phyloP scores from a whole-genome alignment of 2,113 vertebrate genomes.

The Strigops habroptila region DNA sequence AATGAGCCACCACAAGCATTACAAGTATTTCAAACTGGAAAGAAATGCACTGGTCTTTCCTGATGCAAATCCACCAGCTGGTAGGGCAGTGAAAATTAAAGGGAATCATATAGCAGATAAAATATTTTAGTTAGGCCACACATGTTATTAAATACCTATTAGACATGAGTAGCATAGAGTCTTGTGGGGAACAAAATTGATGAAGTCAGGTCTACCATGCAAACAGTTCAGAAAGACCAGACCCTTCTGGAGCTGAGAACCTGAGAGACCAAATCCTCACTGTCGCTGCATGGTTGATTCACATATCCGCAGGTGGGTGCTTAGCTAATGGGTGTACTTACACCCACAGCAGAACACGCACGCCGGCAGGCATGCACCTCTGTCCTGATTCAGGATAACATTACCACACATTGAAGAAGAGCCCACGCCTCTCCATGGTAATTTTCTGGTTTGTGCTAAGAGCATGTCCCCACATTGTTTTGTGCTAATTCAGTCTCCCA shows the following conservation, averaged over 20 bases:
- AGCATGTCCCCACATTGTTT: neutral
- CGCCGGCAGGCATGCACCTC: neutral
- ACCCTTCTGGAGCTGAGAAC: neutral
- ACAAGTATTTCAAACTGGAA: neutral
- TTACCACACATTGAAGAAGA: neutral
- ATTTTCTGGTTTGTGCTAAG: neutral
- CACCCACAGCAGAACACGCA: neutral
- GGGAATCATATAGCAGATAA: neutral
- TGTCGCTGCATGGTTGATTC: neutral
- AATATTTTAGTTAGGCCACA: neutral
- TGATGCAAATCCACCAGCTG: neutral
- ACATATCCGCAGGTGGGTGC: neutral
- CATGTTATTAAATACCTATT: neutral
- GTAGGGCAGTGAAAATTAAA: neutral
- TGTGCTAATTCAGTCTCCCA: neutral
- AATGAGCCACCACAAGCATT: conserved; percentile 3
- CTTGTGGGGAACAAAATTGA: neutral
- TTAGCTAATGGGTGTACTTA: neutral
- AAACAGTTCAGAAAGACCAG: neutral
- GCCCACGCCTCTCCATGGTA: accelerated
- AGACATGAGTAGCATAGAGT: neutral
- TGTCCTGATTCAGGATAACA: neutral
- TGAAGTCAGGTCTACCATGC: neutral
- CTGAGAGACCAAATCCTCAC: neutral
- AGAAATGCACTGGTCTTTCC: neutral